Conservation (phyloP, 2,113 vertebrate species). For the Brachionichthys hirsutus region DNA sequence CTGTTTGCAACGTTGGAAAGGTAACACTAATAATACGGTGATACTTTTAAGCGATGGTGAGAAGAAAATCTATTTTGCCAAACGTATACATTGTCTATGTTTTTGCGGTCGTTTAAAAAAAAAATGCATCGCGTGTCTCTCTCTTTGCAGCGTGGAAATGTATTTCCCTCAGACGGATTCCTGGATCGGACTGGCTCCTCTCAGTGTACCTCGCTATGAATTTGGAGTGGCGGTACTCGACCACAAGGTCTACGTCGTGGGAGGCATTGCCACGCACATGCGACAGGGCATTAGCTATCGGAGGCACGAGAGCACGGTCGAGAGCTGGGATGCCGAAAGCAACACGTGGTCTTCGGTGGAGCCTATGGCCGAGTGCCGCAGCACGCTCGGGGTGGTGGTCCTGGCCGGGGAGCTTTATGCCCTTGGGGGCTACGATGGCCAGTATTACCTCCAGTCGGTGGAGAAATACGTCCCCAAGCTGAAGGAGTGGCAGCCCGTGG, state of each 20-base stretch:
- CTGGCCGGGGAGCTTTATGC: slow-evolving; percentile 94
- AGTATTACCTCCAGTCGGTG: slow-evolving; percentile 93
- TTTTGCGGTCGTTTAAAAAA: background rate
- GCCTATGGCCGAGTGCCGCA: slow-evolving; percentile 92
- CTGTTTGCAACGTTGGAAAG: slow-evolving; percentile 96
- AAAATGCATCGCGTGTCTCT: slow-evolving; percentile 1
- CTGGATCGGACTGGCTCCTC: slow-evolving; percentile 95
- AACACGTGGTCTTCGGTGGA: slow-evolving; percentile 92
- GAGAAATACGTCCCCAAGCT: slow-evolving; percentile 95
- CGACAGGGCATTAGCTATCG: slow-evolving; percentile 90
- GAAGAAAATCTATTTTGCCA: background rate
- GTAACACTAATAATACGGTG: slow-evolving; percentile 65
- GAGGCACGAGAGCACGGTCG: slow-evolving; percentile 92
- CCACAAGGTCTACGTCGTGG: slow-evolving; percentile 94
- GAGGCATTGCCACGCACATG: slow-evolving; percentile 93
- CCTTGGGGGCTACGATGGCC: slow-evolving; percentile 93
- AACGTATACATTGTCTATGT: no score
- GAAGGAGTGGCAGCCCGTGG: slow-evolving; percentile 93
- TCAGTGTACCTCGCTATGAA: slow-evolving; percentile 91
- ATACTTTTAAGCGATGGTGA: background rate
- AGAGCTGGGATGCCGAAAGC: slow-evolving; percentile 96
- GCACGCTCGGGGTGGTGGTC: slow-evolving; percentile 90
- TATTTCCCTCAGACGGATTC: slow-evolving; percentile 97
- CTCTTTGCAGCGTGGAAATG: slow-evolving; percentile 89
- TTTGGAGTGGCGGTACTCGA: slow-evolving; percentile 94